Conservation (phyloP, 2,797 vertebrate genomes). For the Eulemur rubriventer region DNA sequence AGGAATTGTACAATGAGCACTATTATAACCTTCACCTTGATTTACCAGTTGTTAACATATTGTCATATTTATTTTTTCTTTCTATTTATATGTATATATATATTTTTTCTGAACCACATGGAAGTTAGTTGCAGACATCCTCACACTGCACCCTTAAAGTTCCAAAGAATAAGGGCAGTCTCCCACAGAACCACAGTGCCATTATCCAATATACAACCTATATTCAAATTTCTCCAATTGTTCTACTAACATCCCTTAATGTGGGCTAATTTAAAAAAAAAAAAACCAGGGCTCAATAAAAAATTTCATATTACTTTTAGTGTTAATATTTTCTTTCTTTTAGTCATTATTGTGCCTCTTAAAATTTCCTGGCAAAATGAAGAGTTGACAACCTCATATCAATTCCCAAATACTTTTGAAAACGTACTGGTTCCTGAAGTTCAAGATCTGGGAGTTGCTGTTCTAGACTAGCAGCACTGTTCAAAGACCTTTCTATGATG, state of each 20-base stretch:
- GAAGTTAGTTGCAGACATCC: neutral
- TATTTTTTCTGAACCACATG: neutral
- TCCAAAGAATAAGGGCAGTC: neutral
- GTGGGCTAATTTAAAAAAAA: neutral
- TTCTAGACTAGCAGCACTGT: neutral
- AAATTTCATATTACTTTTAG: neutral
- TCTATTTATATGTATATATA: neutral
- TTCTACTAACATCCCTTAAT: neutral
- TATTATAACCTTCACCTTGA: neutral
- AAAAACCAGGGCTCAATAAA: neutral
- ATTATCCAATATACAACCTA: neutral
- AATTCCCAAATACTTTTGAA: neutral
- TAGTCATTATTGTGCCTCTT: neutral
- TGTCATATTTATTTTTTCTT: neutral
- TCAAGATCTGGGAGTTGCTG: neutral
- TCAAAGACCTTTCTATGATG: neutral
- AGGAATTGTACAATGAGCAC: neutral
- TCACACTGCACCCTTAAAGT: neutral
- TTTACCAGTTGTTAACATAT: neutral
- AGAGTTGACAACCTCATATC: neutral
- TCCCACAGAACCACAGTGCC: neutral
- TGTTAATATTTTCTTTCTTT: neutral
- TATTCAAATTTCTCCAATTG: neutral
- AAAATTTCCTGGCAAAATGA: slow-evolving; percentile 1
- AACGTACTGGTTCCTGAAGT: neutral